Evolutionary conservation across 2,888 invertebrate genomes (phyloP), one percentile per base, ranked within the genome.

Genomic region (Drosophila mimica): DNA sequence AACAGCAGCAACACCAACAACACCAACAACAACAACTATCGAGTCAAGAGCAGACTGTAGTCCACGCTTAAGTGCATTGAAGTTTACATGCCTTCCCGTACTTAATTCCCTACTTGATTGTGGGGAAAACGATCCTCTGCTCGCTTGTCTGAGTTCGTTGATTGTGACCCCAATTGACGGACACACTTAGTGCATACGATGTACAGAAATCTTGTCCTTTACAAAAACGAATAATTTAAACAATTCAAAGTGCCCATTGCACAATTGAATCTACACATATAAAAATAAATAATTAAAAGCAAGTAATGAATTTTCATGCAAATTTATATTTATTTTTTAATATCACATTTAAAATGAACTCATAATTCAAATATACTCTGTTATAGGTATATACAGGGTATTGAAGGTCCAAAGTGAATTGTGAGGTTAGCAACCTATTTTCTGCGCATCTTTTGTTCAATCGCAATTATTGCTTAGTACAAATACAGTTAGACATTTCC

Each of bases 131-230:
- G 76, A 79, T 80, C 81, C 65, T 76, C 71, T 38, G 38, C 5
- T 17, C 20, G 20, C 25, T 25, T 43, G 17, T 49, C 59, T 49
- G 46, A 54, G 40, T 61, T 30, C 28, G 17, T 43, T 40, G 46
- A 57, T 43, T 43, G 33, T 49, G 67, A 59, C 64, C 80, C 62
- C 56, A 79, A 78, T 78, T 79, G 64, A 36, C 17, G 30, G 53
- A 25, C 64, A 68, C 43, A 25, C 36, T 28, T n/a, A 36, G 30
- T 51, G 13, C 34, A 13, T 48, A 20, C 31, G 54, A 34, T 40
- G 4, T 25, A 28, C 20, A 43, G n/a, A 4, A 40, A 13, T 52
- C 1, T 17, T 33, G 28, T 69, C 70, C 58, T 58, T 54, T 31
- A 48, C 34, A n/a, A 7, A 43, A 43, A 11, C 31, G n/a, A 46